Conservation (phyloP, 2,888 invertebrate genomes). For the Ametastegia equiseti region DNA sequence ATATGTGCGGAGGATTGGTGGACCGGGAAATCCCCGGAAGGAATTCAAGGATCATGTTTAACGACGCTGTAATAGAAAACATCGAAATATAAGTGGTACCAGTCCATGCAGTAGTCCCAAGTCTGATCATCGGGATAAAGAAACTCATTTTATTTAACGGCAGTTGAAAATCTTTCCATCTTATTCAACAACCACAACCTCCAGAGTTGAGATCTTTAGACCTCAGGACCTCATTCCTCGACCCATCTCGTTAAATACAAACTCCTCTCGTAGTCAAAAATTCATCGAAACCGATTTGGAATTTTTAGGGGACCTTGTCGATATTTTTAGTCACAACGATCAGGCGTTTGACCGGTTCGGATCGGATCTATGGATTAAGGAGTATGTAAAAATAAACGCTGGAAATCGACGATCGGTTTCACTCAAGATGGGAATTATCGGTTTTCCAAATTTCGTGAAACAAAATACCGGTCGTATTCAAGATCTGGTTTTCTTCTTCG, state of each 20-base stretch:
- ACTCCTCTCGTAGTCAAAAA: background rate
- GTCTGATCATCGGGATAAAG: background rate
- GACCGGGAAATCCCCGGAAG: slow-evolving; percentile 7
- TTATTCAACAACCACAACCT: background rate
- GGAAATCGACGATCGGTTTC: background rate
- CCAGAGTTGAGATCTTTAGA: background rate
- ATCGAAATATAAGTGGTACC: background rate
- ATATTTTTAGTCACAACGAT: background rate
- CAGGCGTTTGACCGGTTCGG: background rate
- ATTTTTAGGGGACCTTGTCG: background rate
- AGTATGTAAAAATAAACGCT: background rate
- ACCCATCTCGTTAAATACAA: background rate
- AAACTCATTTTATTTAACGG: background rate
- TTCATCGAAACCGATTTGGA: background rate
- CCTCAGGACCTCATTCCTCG: background rate
- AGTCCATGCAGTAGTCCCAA: background rate
- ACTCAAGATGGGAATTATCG: background rate
- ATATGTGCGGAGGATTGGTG: background rate
- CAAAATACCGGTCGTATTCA: background rate
- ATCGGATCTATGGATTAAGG: background rate
- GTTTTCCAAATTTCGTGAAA: background rate
- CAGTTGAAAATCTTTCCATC: background rate
- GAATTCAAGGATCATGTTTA: background rate
- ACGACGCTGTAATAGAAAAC: background rate
- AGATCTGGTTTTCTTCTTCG: background rate